Evolutionary conservation across 2,888 invertebrate genomes (phyloP).

Genomic region (Cosmia trapezina): DNA sequence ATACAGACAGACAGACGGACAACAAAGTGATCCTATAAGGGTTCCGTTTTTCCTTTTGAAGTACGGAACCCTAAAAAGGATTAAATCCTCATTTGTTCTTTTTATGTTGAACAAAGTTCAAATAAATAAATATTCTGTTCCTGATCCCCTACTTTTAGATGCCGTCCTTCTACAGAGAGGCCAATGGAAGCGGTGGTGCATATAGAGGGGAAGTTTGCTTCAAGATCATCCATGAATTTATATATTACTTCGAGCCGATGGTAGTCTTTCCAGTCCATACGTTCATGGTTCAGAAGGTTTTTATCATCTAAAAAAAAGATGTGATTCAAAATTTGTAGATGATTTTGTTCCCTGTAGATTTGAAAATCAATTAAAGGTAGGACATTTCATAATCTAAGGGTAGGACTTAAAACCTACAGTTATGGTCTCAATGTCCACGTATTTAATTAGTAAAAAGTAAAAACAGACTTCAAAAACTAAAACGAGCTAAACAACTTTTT

Average conservation of each 20-base stretch:
- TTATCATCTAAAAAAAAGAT: constrained; percentile 34
- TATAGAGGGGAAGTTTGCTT: constrained; percentile 80
- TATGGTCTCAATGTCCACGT: background rate
- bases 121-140: background rate
- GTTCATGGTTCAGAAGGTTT: constrained; percentile 3
- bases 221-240: constrained; percentile 80
- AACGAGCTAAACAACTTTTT: no score
- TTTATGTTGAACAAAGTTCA: background rate
- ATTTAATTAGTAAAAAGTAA: background rate
- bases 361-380: background rate
- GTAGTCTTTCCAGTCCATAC: constrained; percentile 82
- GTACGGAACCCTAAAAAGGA: no score
- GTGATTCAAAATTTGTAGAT: background rate
- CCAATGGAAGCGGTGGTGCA: constrained; percentile 82
- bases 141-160: constrained; percentile 75
- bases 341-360: background rate
- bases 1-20: no score
- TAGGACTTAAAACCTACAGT: background rate
- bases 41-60: no score
- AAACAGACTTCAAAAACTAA: no score
- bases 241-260: constrained; percentile 80
- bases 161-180: constrained; percentile 80
- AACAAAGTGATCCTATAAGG: no score
- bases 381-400: no score
- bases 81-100: background rate